Conservation (phyloP, 2,113 vertebrate species). For the Ageneiosus marmoratus region DNA sequence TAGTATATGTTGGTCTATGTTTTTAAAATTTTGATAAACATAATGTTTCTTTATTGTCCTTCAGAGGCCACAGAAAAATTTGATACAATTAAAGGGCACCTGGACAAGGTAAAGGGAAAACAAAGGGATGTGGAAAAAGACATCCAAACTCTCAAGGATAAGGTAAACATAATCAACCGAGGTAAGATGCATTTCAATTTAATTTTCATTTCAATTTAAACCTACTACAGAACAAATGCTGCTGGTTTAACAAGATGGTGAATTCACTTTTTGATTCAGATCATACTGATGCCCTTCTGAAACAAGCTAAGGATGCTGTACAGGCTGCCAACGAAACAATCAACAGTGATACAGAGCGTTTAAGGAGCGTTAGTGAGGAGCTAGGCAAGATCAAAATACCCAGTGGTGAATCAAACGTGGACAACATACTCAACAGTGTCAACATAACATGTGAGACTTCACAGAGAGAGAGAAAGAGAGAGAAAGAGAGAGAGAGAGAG, state of each 20-base stretch:
- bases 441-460: conserved; percentile 56
- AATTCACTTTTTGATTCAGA: conserved; percentile 63
- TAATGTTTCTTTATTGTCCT: conserved; percentile 28
- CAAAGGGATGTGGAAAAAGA: conserved; percentile 59
- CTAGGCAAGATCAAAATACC: conserved; percentile 67
- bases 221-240: neutral
- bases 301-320: conserved; percentile 66
- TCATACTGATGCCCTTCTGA: conserved; percentile 66
- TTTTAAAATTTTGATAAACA: neutral
- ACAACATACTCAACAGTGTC: conserved; percentile 47
- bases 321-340: conserved; percentile 66
- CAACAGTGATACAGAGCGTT: conserved; percentile 61
- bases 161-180: conserved; percentile 72
- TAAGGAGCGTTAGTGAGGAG: conserved; percentile 74
- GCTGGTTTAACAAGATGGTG: conserved; percentile 1
- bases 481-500: too few relatives aligned
- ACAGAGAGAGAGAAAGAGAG: neutral
- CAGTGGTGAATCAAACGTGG: conserved; percentile 17
- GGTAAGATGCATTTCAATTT: conserved; percentile 62
- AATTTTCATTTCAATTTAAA: neutral
- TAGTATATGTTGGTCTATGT: neutral
- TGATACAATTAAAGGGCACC: conserved; percentile 61
- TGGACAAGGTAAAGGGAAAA: conserved; percentile 65
- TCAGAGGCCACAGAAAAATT: conserved; percentile 69
- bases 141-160: conserved; percentile 57